Conservation (phyloP, 2,113 vertebrate species). For the Chaetodon trifascialis region DNA sequence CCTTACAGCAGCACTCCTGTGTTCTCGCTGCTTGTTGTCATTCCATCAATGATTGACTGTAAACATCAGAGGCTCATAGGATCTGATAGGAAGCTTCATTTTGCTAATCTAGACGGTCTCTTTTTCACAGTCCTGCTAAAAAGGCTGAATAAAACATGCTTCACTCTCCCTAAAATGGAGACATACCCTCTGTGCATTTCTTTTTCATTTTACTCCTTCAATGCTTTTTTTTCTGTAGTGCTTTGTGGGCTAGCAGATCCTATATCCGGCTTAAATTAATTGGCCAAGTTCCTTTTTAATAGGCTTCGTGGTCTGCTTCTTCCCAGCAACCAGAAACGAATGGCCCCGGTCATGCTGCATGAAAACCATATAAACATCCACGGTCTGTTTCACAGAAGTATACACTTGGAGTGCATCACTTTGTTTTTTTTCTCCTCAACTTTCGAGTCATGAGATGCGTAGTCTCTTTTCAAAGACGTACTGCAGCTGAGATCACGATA, state of each 20-base stretch:
- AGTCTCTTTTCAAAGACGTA: conserved; percentile 44
- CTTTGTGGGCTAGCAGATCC: conserved; percentile 45
- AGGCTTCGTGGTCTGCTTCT: conserved; percentile 50
- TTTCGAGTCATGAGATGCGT: conserved; percentile 18
- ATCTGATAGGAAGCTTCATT: conserved; percentile 63
- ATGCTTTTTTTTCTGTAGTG: conserved; percentile 12
- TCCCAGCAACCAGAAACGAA: conserved; percentile 53
- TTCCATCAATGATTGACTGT: conserved; percentile 60
- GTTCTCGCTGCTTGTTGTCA: conserved; percentile 55
- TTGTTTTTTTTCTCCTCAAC: background rate
- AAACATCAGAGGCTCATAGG: conserved; percentile 60
- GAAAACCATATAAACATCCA: conserved; percentile 69
- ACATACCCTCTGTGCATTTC: conserved; percentile 39
- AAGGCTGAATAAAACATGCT: conserved; percentile 62
- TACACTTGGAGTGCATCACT: conserved; percentile 39
- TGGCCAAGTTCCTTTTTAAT: conserved; percentile 60
- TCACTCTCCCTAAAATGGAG: conserved; percentile 30
- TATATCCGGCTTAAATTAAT: conserved; percentile 67
- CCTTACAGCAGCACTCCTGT: conserved; percentile 43
- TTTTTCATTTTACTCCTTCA: background rate
- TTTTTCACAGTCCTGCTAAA: conserved; percentile 49
- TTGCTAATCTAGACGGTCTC: conserved; percentile 62
- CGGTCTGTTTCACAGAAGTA: conserved; percentile 46
- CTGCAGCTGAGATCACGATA: conserved; percentile 43
- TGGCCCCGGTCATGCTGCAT: conserved; percentile 59